phyloP scores from a whole-genome alignment of 1,140 invertebrate genomes.

The Diprion similis region DNA sequence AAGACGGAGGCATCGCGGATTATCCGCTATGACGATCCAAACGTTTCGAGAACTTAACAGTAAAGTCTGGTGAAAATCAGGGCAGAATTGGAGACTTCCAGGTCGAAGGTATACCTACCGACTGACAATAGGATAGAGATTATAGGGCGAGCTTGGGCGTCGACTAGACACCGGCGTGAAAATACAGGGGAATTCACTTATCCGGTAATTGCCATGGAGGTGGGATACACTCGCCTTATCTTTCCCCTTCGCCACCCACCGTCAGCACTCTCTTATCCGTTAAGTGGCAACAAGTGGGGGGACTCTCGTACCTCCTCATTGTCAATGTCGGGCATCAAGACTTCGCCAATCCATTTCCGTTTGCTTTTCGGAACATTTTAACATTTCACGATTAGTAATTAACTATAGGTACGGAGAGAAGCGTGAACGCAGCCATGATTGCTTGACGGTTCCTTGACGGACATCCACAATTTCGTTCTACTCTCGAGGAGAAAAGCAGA shows the following conservation, averaged over 20 bases:
- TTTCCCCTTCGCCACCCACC: neutral
- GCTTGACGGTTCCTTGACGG: no score
- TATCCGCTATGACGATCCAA: no score
- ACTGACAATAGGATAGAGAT: neutral
- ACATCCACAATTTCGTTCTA: no score
- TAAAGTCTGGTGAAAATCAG: neutral
- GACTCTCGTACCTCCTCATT: slow-evolving; percentile 5
- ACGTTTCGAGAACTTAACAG: no score
- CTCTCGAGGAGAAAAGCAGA: no score
- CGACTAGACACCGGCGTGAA: slow-evolving; percentile 20
- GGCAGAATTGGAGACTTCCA: neutral
- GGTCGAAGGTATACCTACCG: neutral
- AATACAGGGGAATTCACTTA: slow-evolving; percentile 34
- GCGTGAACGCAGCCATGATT: no score
- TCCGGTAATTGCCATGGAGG: neutral
- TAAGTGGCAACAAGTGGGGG: slow-evolving; percentile 14
- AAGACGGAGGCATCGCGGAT: no score
- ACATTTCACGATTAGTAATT: no score
- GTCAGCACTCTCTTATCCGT: slow-evolving; percentile 3
- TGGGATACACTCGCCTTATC: slow-evolving; percentile 9
- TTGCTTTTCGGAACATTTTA: neutral
- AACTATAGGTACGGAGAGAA: no score
- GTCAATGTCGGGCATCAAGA: neutral
- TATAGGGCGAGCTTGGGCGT: neutral
- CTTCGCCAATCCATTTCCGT: neutral